Base-by-base conservation (phyloP, 2,888 invertebrate genomes). In the Crepidodera aurea region DNA sequence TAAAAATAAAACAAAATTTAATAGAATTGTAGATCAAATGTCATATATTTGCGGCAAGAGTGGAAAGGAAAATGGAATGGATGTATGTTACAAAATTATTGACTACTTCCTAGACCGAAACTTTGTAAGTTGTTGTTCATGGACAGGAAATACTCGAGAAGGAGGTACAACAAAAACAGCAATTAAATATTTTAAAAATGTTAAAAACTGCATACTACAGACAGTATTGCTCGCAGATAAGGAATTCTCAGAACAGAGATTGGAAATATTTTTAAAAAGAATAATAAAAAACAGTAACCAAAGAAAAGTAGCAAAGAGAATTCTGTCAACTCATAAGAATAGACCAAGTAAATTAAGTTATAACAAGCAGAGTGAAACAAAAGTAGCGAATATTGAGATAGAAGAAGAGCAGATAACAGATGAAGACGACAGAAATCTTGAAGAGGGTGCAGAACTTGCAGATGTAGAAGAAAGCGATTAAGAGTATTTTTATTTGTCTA, bases 31-130 rank as follows among this genome's bases (percentile, higher is more conserved):
- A 10, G 16, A n/a, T 12, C 19, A 12, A 46, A 44, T 7, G 44
- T 46, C 22, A 13, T 19, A 19, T 25, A 46, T 46, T 19, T 19
- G 46, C 19, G 46, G 46, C 22, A 46, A 25, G 13, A 46, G 46
- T 12, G 46, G n/a, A n/a, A 25, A 46, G 19, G 46, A 46, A 46
- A 46, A 46, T 8, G 46, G 22, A n/a, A 46, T 19, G 13, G 46
- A 46, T 12, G 46, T 46, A 12, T 46, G 13, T 16, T 46, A 46
- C 22, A 25, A 46, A 46, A 46, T 46, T 10, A 46, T 46, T 7
- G 15, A 44, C 10, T 44, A 44, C 18, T 44, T 46, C 12, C 46
- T 46, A 3, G 22, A 46, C 22, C 16, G 46, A 46, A 16, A 46
- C 8, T 46, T 46, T 13, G 22, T 46, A 6, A 46, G 19, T 46